phyloP scores from a whole-genome alignment of 1,140 invertebrate species.

The Aporrectodea caliginosa region DNA sequence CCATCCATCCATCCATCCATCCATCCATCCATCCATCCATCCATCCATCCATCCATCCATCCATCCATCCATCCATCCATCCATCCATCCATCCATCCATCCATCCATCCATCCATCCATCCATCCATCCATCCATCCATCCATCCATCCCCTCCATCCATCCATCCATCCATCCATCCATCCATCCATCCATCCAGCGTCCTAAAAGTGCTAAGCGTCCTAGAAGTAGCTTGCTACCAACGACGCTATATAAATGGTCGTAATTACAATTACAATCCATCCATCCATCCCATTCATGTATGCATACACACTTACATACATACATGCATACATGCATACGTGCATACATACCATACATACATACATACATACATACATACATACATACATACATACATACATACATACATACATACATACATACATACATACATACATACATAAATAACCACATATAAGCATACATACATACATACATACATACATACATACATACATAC shows the following conservation, averaged over 20 bases:
- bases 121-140: too few relatives aligned
- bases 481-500: neutral
- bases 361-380: neutral
- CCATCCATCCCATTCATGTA: neutral
- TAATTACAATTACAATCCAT: neutral
- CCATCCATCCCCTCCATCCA: too few relatives aligned
- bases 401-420: constrained; percentile 3
- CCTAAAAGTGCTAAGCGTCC: neutral
- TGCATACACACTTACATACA: neutral
- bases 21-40: neutral
- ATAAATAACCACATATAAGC: neutral
- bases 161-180: neutral
- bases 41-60: constrained; percentile 16
- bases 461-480: neutral
- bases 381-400: neutral
- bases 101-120: constrained; percentile 5
- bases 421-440: neutral
- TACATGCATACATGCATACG: neutral
- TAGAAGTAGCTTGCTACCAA: neutral
- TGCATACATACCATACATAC: neutral
- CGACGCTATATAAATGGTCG: too few relatives aligned
- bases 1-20: too few relatives aligned
- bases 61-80: constrained; percentile 11
- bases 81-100: neutral
- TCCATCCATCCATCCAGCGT: neutral